Evolutionary conservation across 2,113 vertebrate species (phyloP), one percentile per base, ranked within the genome.

Genomic region (Terrapene triunguis): DNA sequence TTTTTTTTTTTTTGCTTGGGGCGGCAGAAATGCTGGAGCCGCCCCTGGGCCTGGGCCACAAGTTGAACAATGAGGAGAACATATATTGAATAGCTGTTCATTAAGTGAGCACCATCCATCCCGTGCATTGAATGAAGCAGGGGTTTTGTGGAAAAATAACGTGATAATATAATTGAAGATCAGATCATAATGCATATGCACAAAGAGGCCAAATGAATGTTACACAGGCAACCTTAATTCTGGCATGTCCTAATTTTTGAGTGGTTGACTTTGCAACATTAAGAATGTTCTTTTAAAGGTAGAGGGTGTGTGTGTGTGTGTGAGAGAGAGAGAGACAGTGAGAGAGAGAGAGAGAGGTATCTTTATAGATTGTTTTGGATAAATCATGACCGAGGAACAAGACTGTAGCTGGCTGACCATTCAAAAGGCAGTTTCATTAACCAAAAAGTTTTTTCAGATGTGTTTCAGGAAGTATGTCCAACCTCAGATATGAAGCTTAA

Each of bases 361-460:
- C 0, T 10, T 2, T 59, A 59, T 59, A 59, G 14, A 59, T 62
- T 62, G 59, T 35, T 80, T 81, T 82, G 53, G 53, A 24, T 55
- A 72, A 84, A 82, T 29, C 10, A 82, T 24, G 85, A 51, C 53
- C n/a, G 76, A 76, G 25, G 38, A 54, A 8, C 42, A 81, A 57
- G 74, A 1, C 4, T 84, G 24, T 21, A 82, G 13, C 35, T 25
- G 13, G 84, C 55, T 0, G 0, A 53, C 69, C 0, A 0, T 82
- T 80, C 29, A 87, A 51, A 74, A 84, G n/a, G 10, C 51, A 80
- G 27, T n/a, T 93, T 88, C 32, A n/a, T 22, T 85, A 89, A 78
- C 38, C 1, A 0, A 82, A 85, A 65, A 1, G 2, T 47, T 74
- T 47, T 7, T 48, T 95, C 50, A 57, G 38, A n/a, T 17, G 2